These are phyloP conservation scores for Haemorhous mexicanus DNA, from an alignment of 2,113 vertebrate species.

Conservation along the genomic window DNA sequence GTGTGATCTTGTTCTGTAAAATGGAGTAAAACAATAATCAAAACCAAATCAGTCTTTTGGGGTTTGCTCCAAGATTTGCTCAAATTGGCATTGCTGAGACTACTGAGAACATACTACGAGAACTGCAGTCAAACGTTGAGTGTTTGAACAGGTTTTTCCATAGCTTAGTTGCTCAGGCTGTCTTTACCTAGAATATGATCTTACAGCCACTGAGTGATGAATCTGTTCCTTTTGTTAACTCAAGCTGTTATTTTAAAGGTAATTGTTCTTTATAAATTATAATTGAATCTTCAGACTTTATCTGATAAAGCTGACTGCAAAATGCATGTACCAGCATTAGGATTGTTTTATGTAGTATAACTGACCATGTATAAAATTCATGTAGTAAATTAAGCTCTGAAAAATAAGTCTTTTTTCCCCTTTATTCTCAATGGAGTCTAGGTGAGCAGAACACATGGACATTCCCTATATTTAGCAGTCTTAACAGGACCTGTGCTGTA, in stretches of 20 bases:
- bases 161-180: background rate
- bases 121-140: background rate
- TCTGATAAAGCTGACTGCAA: background rate
- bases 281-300: background rate
- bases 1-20: background rate
- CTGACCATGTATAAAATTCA: conserved; percentile 3
- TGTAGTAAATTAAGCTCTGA: background rate
- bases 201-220: background rate
- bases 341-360: background rate
- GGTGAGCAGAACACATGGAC: background rate
- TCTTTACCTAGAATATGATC: background rate
- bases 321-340: background rate
- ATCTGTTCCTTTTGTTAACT: background rate
- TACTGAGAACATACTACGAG: background rate
- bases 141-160: background rate
- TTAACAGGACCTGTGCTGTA: background rate
- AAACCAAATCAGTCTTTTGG: background rate
- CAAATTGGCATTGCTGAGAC: background rate
- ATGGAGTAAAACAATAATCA: background rate
- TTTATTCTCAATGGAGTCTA: background rate
- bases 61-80: background rate
- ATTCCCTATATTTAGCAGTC: background rate
- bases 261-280: conserved; percentile 13
- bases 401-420: background rate
- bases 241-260: background rate